Base-by-base conservation (phyloP, 2,797 vertebrate genomes). In the Mustela erminea region DNA sequence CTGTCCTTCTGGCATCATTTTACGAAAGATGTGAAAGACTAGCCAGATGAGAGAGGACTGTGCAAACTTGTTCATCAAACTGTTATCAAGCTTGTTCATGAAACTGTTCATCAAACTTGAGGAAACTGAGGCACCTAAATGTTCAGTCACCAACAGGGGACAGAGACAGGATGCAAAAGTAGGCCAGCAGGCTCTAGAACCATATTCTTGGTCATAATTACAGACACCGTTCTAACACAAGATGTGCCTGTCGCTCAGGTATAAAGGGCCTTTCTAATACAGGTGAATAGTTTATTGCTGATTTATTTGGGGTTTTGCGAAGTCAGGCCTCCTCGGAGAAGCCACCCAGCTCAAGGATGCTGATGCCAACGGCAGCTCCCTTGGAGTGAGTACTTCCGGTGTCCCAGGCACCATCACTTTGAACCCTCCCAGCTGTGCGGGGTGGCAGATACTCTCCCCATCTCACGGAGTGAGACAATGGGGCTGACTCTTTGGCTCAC, bases 351-450 rank as follows among this genome's bases (percentile, higher is more conserved):
- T 0, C 17, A 0, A 20, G 32, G 18, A 4, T 0, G 7, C 23
- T 0, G 7, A 27, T 0, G 29, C 10, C 80, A 32, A 15, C 0
- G 20, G 58, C 58, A 8, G 20, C 32, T 68, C 32, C 54, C 54
- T n/a, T 2, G 0, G 4, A 13, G 0, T 3, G 25, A 23, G 3
- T 0, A 32, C 29, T 20, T 4, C 46, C 35, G 1, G 0, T 0
- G 13, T 13, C 58, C 72, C 3, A 0, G 17, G 20, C 32, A 5
- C 78, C 35, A 0, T 2, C 3, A 14, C 21, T 35, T 52, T 60
- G 29, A 29, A 18, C 11, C 23, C 52, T 49, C 15, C 12, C 41
- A 5, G 1, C 0, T 27, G 66, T 27, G 17, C 21, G n/a, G 8
- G 8, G 43, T 7, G n/a, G 58, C n/a, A 38, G 9, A 11, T 3